Percentiles rank a stretch among this genome's conserved stretches.
Evolutionary conservation across 2,113 vertebrate species (phyloP).

Genomic region (Bos javanicus): DNA sequence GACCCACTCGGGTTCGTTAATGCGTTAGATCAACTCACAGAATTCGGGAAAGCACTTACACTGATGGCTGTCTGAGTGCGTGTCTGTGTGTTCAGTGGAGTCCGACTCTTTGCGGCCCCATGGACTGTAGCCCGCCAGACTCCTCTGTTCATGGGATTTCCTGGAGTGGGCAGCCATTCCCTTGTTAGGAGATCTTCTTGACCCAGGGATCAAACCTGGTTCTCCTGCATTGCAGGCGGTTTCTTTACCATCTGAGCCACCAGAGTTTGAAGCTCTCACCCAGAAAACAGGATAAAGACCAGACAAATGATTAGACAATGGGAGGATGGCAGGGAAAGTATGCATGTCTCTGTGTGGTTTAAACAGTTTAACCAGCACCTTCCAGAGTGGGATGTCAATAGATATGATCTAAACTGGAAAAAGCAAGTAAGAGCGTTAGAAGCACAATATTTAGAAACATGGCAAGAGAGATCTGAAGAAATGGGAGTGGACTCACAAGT

Average conservation of each 20-base stretch:
- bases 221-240: not conserved
- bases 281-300: not conserved
- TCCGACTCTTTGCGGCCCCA: not conserved
- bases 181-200: not conserved
- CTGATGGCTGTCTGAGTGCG: not conserved
- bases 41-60: not conserved
- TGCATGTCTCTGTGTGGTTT: not conserved
- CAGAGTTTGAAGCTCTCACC: not conserved
- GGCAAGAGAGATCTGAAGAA: not conserved
- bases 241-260: not conserved
- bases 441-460: not conserved
- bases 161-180: not conserved
- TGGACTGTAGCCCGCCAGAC: not conserved
- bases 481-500: not conserved
- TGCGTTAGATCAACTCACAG: not conserved
- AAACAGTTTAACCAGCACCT: not conserved
- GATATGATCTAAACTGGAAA: not conserved
- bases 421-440: not conserved
- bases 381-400: not conserved
- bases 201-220: not conserved
- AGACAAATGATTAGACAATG: not conserved
- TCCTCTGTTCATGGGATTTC: not conserved
- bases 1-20: not conserved
- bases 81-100: not conserved
- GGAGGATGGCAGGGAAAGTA: not conserved